Evolutionary conservation across 2,113 vertebrate genomes (phyloP), one percentile per base, ranked within the genome.

Genomic region (Tetraodon nigroviridis): DNA sequence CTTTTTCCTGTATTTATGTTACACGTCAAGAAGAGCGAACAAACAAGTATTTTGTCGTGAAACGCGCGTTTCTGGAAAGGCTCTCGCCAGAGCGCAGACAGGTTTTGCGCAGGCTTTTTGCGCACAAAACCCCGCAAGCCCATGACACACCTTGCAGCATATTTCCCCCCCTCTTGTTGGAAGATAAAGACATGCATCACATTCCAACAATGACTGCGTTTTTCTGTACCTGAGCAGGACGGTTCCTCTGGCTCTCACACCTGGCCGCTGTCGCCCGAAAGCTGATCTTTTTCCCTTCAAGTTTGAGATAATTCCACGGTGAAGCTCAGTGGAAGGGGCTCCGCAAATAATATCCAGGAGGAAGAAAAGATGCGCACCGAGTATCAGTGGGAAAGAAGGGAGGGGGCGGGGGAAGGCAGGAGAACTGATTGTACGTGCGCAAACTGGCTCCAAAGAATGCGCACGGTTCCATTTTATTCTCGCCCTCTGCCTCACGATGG

Each of bases 81-180:
- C n/a, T 5, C 5, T 6, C 15, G n/a, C 4, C 15, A 15, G 12
- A n/a, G 17, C 6, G 44, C 44, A n/a, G 44, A 46, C 44, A 46
- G 32, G 32, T 37, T 4, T 10, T 37, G 11, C 32, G 32, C 7
- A 0, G 2, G 15, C 10, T 47, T 64, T 84, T 88, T 84, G 73
- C 81, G 79, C 76, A 86, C 76, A 49, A 21, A 59, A 51, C 50
- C 20, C 52, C 37, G 20, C 40, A 37, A 32, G 66, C 51, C 12
- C 62, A 61, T 61, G 64, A 84, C 87, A 89, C 89, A 88, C 86
- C 88, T 87, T 64, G 51, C 32, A n/a, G 45, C 54, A 40, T 5
- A 21, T 60, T 45, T 21, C 0, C 24, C n/a, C 17, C 56, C n/a
- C 21, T 16, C n/a, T 17, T 45, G 49, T 21, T 21, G 42, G 66